phyloP scores from a whole-genome alignment of 2,888 invertebrate species.

The Plebejus melissa region DNA sequence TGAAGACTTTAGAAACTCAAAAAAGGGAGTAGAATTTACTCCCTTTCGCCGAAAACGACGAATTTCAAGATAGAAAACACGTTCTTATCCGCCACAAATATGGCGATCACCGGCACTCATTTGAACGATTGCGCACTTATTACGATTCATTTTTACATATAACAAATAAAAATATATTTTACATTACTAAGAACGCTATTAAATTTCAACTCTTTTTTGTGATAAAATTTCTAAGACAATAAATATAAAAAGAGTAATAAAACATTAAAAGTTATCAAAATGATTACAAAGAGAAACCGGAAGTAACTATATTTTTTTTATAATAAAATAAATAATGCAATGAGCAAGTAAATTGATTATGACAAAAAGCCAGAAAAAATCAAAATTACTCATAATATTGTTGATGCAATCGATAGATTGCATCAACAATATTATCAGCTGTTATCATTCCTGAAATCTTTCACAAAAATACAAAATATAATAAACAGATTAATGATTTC shows the following conservation, averaged over 20 bases:
- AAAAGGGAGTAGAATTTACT: slow-evolving; percentile 80
- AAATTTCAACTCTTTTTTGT: background rate
- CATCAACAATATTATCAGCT: too few species aligned
- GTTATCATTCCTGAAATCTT: background rate
- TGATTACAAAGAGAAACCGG: background rate
- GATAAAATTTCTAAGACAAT: background rate
- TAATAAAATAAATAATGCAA: background rate
- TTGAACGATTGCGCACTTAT: slow-evolving; percentile 66
- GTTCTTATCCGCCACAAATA: slow-evolving; percentile 82
- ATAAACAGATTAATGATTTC: too few species aligned
- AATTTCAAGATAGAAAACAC: slow-evolving; percentile 66
- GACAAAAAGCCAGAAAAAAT: slow-evolving; percentile 49
- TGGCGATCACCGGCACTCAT: slow-evolving; percentile 82
- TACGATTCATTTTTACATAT: slow-evolving; percentile 30
- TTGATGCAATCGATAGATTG: background rate
- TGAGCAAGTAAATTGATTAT: slow-evolving; percentile 37
- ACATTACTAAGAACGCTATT: background rate
- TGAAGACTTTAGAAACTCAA: slow-evolving; percentile 53
- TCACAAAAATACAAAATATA: too few species aligned
- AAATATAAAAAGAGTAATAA: background rate
- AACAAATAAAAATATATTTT: slow-evolving; percentile 32
- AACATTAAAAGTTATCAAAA: background rate
- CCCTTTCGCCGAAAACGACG: slow-evolving; percentile 85
- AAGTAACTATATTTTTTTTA: background rate
- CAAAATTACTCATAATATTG: background rate